Base-by-base conservation (phyloP, 2,113 vertebrate genomes). In the Microcebus griseorufus region DNA sequence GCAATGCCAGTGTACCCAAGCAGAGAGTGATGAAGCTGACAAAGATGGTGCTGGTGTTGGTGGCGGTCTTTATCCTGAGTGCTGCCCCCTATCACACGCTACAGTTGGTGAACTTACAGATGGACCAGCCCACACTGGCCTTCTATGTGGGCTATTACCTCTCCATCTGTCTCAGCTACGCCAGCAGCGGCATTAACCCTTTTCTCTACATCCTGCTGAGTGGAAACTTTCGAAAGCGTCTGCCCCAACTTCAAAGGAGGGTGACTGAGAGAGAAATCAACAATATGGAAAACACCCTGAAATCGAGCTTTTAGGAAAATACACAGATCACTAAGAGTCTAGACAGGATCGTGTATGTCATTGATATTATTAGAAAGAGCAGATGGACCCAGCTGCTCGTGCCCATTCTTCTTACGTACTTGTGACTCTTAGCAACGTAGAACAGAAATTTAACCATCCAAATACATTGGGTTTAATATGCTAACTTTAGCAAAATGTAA, bases 141-240 rank as follows among this genome's bases (percentile, higher is more conserved):
- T 99, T 98, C 97, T 98, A 96, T 0, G 6, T 98, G 42, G 97
- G 96, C 97, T 98, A 98, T 90, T 98, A 98, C n/a, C 29, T 97
- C 76, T 98, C 98, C 39, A 96, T 98, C 85, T 99, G 98, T 94
- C 98, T 99, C 95, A 99, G 98, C 94, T 99, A 98, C 0, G 64
- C 98, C 85, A 97, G 97, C 94, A 98, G 98, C 94, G 98, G 97
- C 67, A 87, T 98, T 86, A 99, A 98, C 72, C 98, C 98, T 90
- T 98, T 99, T 91, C 98, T 98, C 34, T 98, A 98, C 93, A 97
- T 98, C 81, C 88, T 98, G 20, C 90, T 98, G 72, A 98, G 98
- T 93, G 97, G 96, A 93, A 99, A 98, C 88, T 98, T 98, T 96
- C 93, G 93, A 65, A 98, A 98, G 72, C 48, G n/a, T 78, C 90